phyloP scores from a whole-genome alignment of 1,140 invertebrate species.

The Mamestra configurata region DNA sequence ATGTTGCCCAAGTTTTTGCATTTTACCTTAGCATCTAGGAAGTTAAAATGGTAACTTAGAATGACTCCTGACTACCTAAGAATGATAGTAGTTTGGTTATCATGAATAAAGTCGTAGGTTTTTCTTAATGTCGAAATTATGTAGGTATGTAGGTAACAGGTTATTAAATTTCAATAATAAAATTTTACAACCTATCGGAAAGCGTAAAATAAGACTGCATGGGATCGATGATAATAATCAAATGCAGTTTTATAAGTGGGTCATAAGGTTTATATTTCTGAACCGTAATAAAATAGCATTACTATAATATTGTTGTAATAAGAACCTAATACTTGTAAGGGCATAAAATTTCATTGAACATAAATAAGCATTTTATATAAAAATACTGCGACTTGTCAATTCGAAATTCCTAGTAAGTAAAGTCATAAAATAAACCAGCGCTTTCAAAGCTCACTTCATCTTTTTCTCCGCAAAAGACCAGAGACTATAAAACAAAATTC shows the following conservation, averaged over 20 bases:
- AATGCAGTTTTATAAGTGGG: neutral
- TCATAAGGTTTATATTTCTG: neutral
- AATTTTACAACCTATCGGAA: neutral
- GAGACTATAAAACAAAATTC: neutral
- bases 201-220: neutral
- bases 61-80: too few relatives aligned
- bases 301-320: neutral
- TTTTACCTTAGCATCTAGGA: too few relatives aligned
- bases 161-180: conserved; percentile 12
- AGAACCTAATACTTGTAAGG: neutral
- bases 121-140: neutral
- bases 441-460: neutral
- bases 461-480: neutral
- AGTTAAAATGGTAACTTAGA: too few relatives aligned
- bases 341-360: neutral
- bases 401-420: neutral
- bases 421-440: neutral
- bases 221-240: neutral
- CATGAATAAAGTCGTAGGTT: neutral
- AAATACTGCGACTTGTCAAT: neutral
- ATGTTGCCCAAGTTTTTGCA: too few relatives aligned
- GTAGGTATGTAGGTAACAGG: neutral
- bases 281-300: neutral
- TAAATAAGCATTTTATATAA: too few relatives aligned
- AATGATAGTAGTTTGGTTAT: too few relatives aligned